Percentiles rank a stretch among this genome's conserved stretches.
Evolutionary conservation across 2,113 vertebrate genomes (phyloP).

Genomic region (Arizona elegans): DNA sequence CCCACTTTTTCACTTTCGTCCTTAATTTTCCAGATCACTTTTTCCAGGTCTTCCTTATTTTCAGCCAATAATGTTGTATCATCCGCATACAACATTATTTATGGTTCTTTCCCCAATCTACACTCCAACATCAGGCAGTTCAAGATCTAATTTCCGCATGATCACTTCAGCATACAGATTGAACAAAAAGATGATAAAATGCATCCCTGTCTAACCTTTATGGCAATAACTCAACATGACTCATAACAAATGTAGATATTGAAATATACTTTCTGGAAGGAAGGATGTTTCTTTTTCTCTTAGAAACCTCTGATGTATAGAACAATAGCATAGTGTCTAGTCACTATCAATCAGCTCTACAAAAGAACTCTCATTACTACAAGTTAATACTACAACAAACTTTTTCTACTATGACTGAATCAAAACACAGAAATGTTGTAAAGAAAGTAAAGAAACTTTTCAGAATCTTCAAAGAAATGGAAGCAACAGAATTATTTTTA

Average conservation of each 20-base stretch:
- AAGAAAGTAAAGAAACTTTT: not conserved
- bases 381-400: not conserved
- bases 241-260: not conserved
- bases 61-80: not conserved
- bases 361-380: not conserved
- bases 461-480: not conserved
- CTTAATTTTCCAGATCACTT: not conserved
- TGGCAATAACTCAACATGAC: not conserved
- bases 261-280: not conserved
- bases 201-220: not conserved
- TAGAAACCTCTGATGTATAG: not conserved
- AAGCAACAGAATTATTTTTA: not conserved
- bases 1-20: not conserved
- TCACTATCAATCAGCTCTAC: not conserved
- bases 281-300: not conserved
- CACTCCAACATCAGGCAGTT: not conserved
- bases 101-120: not conserved
- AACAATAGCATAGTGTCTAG: not conserved
- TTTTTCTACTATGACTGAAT: not conserved
- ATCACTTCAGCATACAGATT: not conserved
- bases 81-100: not conserved
- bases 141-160: not conserved
- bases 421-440: not conserved
- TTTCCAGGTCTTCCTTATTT: not conserved
- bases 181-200: not conserved